Conservation (phyloP, 1,140 invertebrate species). For the Subanguina moxae region DNA sequence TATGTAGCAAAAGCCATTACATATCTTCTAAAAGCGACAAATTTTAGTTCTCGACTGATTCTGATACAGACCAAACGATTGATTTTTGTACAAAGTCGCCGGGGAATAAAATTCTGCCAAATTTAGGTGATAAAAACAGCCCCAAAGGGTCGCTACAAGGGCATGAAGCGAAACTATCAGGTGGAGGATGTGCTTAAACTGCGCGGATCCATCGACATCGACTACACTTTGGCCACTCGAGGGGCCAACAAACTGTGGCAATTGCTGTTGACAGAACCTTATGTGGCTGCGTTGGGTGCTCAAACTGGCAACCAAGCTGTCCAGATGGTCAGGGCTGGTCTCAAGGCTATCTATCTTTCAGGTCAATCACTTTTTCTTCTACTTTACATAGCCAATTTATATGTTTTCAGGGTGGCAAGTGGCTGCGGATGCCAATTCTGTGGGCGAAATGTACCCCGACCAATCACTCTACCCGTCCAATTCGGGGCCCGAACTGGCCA, state of each 20-base stretch:
- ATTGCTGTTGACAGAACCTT: conserved; percentile 55
- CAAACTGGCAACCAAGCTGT: conserved; percentile 61
- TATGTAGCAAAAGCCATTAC: too few species aligned
- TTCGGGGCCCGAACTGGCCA: conserved; percentile 59
- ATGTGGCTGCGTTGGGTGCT: conserved; percentile 59
- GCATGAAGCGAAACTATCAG: conserved; percentile 58
- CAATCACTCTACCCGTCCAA: conserved; percentile 61
- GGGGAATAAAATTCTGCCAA: not conserved
- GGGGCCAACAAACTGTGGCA: conserved; percentile 60
- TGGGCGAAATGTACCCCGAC: conserved; percentile 61
- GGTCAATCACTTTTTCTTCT: conserved; percentile 33
- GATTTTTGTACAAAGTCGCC: too few species aligned
- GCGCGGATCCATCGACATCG: conserved; percentile 59
- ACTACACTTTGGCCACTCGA: conserved; percentile 59
- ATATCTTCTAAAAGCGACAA: too few species aligned
- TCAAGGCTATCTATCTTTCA: conserved; percentile 61
- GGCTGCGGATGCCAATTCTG: conserved; percentile 59
- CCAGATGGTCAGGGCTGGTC: conserved; percentile 61
- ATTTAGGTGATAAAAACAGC: conserved; percentile 55
- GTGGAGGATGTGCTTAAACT: conserved; percentile 60
- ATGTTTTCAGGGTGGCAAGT: conserved; percentile 60
- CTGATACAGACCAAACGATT: too few species aligned
- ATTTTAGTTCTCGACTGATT: too few species aligned
- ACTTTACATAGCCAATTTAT: conserved; percentile 20
- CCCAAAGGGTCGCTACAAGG: conserved; percentile 58